Evolutionary conservation across 1,140 invertebrate genomes (phyloP).

Genomic region (Steinernema khuongi): DNA sequence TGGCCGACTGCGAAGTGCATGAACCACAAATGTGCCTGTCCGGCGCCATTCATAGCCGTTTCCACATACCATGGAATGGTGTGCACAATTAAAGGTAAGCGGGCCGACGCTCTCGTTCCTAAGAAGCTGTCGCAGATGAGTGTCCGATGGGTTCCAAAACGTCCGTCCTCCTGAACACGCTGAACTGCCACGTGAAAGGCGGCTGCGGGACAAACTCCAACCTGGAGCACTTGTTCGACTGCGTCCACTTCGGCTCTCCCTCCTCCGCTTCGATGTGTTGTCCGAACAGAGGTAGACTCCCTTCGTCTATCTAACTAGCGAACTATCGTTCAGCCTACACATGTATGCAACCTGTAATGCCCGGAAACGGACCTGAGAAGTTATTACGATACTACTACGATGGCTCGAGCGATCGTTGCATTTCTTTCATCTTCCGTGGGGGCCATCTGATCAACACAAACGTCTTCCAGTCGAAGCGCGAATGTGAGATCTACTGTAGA

Average conservation of each 20-base stretch:
- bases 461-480: constrained; percentile 25
- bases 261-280: constrained; percentile 22
- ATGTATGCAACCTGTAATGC: constrained; percentile 32
- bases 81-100: constrained; percentile 6
- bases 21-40: constrained; percentile 19
- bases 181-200: constrained; percentile 28
- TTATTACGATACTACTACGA: constrained; percentile 27
- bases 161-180: constrained; percentile 18
- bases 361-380: constrained; percentile 20
- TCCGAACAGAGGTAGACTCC: constrained; percentile 27
- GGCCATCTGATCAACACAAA: constrained; percentile 26
- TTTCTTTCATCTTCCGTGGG: constrained; percentile 25
- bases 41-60: background rate
- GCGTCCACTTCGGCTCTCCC: constrained; percentile 25
- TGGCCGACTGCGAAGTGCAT: constrained; percentile 30
- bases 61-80: constrained; percentile 26
- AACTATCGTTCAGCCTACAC: constrained; percentile 20
- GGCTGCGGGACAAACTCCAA: constrained; percentile 24
- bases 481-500: constrained; percentile 28
- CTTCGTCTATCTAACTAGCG: background rate
- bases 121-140: constrained; percentile 9
- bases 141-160: constrained; percentile 25
- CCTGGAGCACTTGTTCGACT: constrained; percentile 27
- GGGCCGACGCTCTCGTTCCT: too few relatives aligned
- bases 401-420: constrained; percentile 7